These are phyloP conservation scores for Limenitis camilla DNA, from an alignment of 2,888 invertebrate genomes.

Conservation along the genomic window DNA sequence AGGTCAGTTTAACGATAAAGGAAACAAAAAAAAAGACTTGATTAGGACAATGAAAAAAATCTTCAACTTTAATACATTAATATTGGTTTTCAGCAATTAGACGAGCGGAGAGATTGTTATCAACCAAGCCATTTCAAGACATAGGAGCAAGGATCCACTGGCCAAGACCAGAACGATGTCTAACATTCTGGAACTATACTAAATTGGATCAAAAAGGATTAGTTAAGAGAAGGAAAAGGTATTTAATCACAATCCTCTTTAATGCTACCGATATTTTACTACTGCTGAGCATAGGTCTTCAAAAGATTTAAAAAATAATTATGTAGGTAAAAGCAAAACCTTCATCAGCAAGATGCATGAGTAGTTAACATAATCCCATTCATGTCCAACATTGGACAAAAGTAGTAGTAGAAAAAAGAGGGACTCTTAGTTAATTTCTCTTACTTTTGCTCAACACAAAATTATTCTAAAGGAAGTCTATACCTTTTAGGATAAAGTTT, in stretches of 20 bases:
- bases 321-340: too few species aligned
- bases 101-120: slow-evolving; percentile 68
- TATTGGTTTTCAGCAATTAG: slow-evolving; percentile 68
- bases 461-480: background rate
- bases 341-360: too few species aligned
- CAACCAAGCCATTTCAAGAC: slow-evolving; percentile 72
- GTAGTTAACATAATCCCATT: too few species aligned
- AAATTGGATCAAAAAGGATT: slow-evolving; percentile 45
- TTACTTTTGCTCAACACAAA: too few species aligned
- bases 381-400: too few species aligned
- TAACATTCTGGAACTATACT: slow-evolving; percentile 62
- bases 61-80: background rate
- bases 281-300: background rate
- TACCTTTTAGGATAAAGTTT: slow-evolving; percentile 18
- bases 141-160: slow-evolving; percentile 78
- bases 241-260: background rate
- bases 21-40: background rate
- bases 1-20: slow-evolving; percentile 47
- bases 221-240: slow-evolving; percentile 28
- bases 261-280: slow-evolving; percentile 28
- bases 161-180: slow-evolving; percentile 78
- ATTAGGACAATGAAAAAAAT: background rate
- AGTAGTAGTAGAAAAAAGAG: too few species aligned
- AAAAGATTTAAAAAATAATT: too few species aligned
- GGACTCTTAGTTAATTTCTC: too few species aligned